phyloP scores from a whole-genome alignment of 2,888 invertebrate species.

The Stomorhina lunata region DNA sequence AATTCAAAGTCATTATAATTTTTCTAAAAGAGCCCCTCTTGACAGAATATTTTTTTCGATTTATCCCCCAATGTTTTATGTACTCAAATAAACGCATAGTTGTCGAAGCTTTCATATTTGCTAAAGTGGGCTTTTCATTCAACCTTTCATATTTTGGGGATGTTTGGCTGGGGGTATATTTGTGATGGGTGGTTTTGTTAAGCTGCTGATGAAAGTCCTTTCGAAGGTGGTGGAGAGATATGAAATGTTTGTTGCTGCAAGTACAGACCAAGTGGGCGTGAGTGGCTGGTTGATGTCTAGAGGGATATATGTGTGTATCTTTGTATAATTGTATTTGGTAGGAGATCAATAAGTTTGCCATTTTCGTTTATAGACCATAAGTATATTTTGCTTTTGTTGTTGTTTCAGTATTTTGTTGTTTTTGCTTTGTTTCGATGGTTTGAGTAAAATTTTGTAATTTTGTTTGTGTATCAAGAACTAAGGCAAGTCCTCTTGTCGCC shows the following conservation, averaged over 20 bases:
- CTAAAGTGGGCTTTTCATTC: conserved; percentile 41
- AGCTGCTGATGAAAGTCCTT: conserved; percentile 16
- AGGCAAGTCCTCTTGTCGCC: conserved; percentile 17
- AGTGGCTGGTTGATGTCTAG: conserved; percentile 24
- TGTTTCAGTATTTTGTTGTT: conserved; percentile 55
- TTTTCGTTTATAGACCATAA: conserved; percentile 60
- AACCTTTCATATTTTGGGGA: conserved; percentile 37
- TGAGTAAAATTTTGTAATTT: conserved; percentile 27
- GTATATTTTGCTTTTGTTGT: conserved; percentile 60
- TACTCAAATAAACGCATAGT: conserved; percentile 6
- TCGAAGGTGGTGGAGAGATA: conserved; percentile 23
- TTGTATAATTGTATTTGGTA: conserved; percentile 19
- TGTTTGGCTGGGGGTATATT: conserved; percentile 20
- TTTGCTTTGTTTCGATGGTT: conserved; percentile 51
- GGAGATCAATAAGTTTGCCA: conserved; percentile 65
- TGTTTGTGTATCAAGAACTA: too few species aligned
- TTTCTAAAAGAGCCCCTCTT: not conserved
- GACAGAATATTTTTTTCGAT: not conserved
- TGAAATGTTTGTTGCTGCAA: conserved; percentile 15
- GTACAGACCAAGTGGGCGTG: conserved; percentile 49
- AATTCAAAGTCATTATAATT: too few species aligned
- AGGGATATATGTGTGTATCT: not conserved
- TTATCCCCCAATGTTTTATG: too few species aligned
- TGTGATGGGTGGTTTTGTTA: conserved; percentile 18
- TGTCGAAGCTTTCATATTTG: conserved; percentile 27